Conservation (phyloP, 2,888 invertebrate species). For the Leuctra nigra region DNA sequence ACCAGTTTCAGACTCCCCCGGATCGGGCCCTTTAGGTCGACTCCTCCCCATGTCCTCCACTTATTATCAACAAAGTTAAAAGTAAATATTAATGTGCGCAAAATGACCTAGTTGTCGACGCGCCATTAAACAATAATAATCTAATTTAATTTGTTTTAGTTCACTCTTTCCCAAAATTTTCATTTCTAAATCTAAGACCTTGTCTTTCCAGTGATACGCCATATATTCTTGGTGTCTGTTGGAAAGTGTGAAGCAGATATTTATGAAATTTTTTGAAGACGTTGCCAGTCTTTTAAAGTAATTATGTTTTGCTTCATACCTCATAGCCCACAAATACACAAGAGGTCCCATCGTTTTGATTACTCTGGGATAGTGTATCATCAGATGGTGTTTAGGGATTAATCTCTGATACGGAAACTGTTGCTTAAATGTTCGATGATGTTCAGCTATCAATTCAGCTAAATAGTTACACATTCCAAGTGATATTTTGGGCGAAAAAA, state of each 20-base stretch:
- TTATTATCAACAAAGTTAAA: too few relatives aligned
- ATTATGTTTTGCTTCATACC: conserved; percentile 26
- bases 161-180: neutral
- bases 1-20: too few relatives aligned
- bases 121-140: too few relatives aligned
- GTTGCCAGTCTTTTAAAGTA: conserved; percentile 25
- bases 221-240: neutral
- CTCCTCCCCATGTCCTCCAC: too few relatives aligned
- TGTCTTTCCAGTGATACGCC: neutral
- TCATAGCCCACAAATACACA: conserved; percentile 20
- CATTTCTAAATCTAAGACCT: neutral
- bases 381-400: conserved; percentile 27
- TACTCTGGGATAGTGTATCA: conserved; percentile 24
- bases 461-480: neutral
- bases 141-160: neutral
- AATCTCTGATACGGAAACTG: conserved; percentile 17
- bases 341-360: conserved; percentile 24
- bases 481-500: neutral
- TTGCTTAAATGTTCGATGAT: conserved; percentile 22
- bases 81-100: too few relatives aligned
- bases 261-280: neutral
- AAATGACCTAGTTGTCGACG: too few relatives aligned
- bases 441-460: conserved; percentile 13
- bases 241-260: neutral
- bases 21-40: too few relatives aligned